Base-by-base conservation (phyloP, 2,797 vertebrate genomes). In the Oreortyx pictus region DNA sequence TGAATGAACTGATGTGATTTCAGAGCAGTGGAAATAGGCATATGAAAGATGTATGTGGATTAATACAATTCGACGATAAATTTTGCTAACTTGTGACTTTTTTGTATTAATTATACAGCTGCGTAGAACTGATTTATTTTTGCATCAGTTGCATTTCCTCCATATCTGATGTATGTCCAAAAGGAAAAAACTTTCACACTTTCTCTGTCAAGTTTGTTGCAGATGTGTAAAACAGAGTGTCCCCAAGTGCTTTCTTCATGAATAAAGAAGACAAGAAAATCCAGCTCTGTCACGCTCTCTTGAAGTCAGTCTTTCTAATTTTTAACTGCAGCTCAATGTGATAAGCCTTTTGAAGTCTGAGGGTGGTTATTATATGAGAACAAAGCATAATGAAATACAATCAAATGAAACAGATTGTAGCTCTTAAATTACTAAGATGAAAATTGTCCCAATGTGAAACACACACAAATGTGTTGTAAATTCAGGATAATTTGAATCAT, bases 401-500 rank as follows among this genome's bases (percentile, higher is more conserved):
- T 87, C 68, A 91, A 81, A 82, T 72, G 64, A 87, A 94, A 89
- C 82, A 94, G 73, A 93, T 94, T 94, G 78, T 86, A 93, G 84
- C 64, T 90, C 75, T 92, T 88, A 88, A 89, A 95, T 90, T 91
- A 61, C 85, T 64, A 64, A 92, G 86, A 96, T 94, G 91, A 87
- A 89, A 93, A 94, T 54, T 79, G 43, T 90, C 81, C 82, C 92
- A 92, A 33, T 91, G 56, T 80, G 93, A 96, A 95, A 94, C 75
- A 88, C 70, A 75, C 80, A 88, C 65, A 93, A 94, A 82, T 92
- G 61, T 94, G 92, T 95, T 95, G 88, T 88, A 91, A 95, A 92
- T 94, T 94, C 89, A 86, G 76, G 73, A 89, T 90, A 89, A 92
- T 93, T 96, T 95, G 92, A 96, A 87, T 95, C 9, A 89, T 93